Conservation (phyloP, 2,888 invertebrate species). For the Sminthurides aquaticus region DNA sequence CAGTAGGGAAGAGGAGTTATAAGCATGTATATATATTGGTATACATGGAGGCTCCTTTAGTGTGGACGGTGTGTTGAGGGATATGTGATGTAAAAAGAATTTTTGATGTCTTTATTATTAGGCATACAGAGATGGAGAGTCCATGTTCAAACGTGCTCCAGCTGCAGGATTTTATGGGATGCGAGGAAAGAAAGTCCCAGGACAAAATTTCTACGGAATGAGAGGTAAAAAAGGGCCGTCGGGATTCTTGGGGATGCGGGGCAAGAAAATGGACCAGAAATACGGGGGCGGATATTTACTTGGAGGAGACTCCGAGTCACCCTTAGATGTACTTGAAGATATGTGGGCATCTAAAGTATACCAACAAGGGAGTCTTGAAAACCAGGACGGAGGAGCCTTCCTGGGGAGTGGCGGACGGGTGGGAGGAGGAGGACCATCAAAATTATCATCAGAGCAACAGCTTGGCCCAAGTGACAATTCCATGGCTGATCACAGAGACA, state of each 20-base stretch:
- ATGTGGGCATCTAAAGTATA: slow-evolving; percentile 14
- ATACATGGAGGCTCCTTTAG: too few relatives aligned
- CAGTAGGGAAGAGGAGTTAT: too few relatives aligned
- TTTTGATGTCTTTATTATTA: not conserved
- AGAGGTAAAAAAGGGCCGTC: slow-evolving; percentile 42
- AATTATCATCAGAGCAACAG: slow-evolving; percentile 18
- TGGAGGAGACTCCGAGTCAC: not conserved
- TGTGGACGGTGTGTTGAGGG: too few relatives aligned
- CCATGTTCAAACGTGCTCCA: slow-evolving; percentile 37
- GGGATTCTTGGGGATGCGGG: slow-evolving; percentile 42
- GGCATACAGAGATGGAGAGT: slow-evolving; percentile 17
- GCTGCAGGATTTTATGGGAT: slow-evolving; percentile 40
- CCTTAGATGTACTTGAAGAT: slow-evolving; percentile 13
- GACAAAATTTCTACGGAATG: slow-evolving; percentile 40
- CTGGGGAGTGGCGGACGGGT: slow-evolving; percentile 14
- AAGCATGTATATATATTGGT: too few relatives aligned
- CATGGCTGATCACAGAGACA: slow-evolving; percentile 16
- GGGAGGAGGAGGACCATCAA: too few relatives aligned
- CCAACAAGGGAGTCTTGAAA: not conserved
- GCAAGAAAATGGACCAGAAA: slow-evolving; percentile 36
- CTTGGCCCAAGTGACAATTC: slow-evolving; percentile 22
- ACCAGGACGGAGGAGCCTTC: slow-evolving; percentile 1
- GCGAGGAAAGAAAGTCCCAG: slow-evolving; percentile 42
- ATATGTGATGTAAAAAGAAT: slow-evolving; percentile 3
- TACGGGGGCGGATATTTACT: not conserved